Conservation (phyloP, 2,888 invertebrate genomes). For the Dichetophora obliterata region DNA sequence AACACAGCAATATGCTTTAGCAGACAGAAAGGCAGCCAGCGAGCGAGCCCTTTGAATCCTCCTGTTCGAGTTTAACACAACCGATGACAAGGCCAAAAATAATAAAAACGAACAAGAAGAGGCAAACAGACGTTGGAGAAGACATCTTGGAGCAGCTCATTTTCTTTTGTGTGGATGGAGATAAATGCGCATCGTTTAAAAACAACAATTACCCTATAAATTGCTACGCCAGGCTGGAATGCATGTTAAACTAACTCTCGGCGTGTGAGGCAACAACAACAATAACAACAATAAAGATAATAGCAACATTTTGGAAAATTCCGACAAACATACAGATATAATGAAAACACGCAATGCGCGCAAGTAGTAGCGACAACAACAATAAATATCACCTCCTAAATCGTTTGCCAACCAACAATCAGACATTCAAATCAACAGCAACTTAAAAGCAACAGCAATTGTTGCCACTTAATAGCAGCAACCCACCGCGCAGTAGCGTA, state of each 20-base stretch:
- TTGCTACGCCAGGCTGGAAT: constrained; percentile 48
- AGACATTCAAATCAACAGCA: not conserved
- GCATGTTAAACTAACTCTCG: not conserved
- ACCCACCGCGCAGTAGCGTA: too few species aligned
- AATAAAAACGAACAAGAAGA: constrained; percentile 6
- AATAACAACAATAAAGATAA: too few species aligned
- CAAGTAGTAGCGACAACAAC: too few species aligned
- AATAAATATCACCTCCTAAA: too few species aligned
- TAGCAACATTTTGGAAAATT: too few species aligned
- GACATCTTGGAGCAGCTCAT: constrained; percentile 55
- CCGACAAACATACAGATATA: too few species aligned
- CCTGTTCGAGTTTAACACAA: not conserved
- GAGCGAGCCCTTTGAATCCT: constrained; percentile 2
- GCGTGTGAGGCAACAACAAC: too few species aligned
- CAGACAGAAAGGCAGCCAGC: not conserved
- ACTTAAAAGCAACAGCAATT: not conserved
- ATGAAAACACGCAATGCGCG: too few species aligned
- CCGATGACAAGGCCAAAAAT: constrained; percentile 18
- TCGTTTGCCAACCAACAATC: not conserved
- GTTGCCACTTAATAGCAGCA: constrained; percentile 1
- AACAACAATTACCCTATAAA: constrained; percentile 65
- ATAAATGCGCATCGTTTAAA: constrained; percentile 63
- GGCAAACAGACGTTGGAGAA: constrained; percentile 30
- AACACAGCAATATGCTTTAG: not conserved
- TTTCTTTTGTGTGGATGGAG: constrained; percentile 56